These are phyloP conservation scores for Ascidia mentula DNA, from an alignment of 23 tunicate species.

Conservation along the genomic window DNA sequence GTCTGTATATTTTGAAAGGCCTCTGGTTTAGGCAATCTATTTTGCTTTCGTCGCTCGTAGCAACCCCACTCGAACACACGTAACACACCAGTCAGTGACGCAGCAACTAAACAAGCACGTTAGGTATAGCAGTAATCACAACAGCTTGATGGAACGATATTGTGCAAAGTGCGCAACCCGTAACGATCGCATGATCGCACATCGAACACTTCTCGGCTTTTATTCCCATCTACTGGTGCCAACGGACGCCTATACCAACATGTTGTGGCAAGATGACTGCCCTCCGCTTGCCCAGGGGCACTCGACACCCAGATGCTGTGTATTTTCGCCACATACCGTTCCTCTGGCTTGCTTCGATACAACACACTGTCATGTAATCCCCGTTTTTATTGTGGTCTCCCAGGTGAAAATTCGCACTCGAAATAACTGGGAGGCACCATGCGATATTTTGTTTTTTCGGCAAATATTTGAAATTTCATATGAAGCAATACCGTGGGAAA, in stretches of 20 bases:
- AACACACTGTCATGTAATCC: constrained; percentile 1
- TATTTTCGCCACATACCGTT: not conserved
- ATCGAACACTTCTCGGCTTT: not conserved
- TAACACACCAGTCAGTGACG: constrained; percentile 1
- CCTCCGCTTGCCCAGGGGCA: not conserved
- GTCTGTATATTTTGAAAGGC: too few relatives aligned
- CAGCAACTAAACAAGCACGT: not conserved
- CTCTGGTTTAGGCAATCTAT: too few relatives aligned
- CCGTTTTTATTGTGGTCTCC: not conserved
- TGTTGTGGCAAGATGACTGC: not conserved
- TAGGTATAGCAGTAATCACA: not conserved
- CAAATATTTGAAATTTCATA: too few relatives aligned
- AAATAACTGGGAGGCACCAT: not conserved
- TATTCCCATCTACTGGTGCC: not conserved
- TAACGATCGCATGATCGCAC: not conserved
- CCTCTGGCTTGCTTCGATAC: constrained; percentile 4
- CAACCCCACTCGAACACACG: not conserved
- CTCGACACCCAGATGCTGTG: not conserved
- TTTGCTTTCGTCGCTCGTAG: not conserved
- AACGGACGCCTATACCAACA: not conserved
- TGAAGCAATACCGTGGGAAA: too few relatives aligned
- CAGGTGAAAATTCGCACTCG: not conserved
- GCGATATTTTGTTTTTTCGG: not conserved
- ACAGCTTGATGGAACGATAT: constrained; percentile 3
- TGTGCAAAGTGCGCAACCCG: not conserved